phyloP scores from a whole-genome alignment of 2,888 invertebrate species.

The Monopis laevigella region DNA sequence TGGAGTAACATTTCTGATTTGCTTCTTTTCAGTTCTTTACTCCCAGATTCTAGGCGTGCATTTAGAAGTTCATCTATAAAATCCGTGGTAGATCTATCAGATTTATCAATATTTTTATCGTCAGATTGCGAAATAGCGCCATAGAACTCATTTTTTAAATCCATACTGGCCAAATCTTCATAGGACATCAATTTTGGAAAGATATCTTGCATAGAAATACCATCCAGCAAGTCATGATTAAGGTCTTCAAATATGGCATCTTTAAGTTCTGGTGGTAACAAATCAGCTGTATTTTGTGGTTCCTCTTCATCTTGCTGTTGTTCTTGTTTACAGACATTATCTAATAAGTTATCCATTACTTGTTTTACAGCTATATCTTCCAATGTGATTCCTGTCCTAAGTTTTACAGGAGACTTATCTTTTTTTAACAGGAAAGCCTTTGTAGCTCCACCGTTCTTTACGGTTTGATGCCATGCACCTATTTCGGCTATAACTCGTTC shows the following conservation, averaged over 20 bases:
- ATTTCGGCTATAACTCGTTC: slow-evolving; percentile 74
- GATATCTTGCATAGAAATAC: slow-evolving; percentile 87
- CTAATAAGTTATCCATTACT: slow-evolving; percentile 67
- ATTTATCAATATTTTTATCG: slow-evolving; percentile 48
- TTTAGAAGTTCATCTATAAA: slow-evolving; percentile 65
- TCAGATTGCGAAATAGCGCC: slow-evolving; percentile 51
- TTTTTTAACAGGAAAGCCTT: slow-evolving; percentile 46
- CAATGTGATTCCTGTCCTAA: slow-evolving; percentile 50
- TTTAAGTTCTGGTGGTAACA: slow-evolving; percentile 85
- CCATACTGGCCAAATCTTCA: slow-evolving; percentile 72
- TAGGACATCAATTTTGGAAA: slow-evolving; percentile 77
- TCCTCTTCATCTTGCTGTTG: slow-evolving; percentile 76
- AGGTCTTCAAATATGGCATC: slow-evolving; percentile 88
- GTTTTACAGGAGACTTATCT: slow-evolving; percentile 58
- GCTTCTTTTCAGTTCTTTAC: slow-evolving; percentile 69
- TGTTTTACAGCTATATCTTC: slow-evolving; percentile 67
- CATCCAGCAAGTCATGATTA: slow-evolving; percentile 83
- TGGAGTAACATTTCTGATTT: slow-evolving; percentile 72
- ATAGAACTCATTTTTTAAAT: slow-evolving; percentile 70
- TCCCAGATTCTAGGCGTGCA: slow-evolving; percentile 46
- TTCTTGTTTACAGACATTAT: slow-evolving; percentile 71
- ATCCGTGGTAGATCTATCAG: slow-evolving; percentile 61
- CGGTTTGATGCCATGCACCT: slow-evolving; percentile 69
- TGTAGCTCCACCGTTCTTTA: slow-evolving; percentile 38
- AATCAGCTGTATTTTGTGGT: slow-evolving; percentile 81